Evolutionary conservation across 2,113 vertebrate species (phyloP).

Genomic region (Dryoscopus gambensis): DNA sequence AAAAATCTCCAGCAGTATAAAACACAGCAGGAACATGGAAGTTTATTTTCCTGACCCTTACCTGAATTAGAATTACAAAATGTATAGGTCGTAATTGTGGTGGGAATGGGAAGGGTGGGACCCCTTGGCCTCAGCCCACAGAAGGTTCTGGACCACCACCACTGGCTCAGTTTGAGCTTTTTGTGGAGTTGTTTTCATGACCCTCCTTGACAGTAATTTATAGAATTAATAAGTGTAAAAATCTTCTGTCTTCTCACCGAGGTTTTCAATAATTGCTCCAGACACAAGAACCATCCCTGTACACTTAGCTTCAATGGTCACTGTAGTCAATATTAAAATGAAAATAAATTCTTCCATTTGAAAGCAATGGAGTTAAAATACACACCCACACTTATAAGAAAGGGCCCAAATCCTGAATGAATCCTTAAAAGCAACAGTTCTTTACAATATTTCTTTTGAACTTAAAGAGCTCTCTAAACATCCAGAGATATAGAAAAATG

Average conservation of each 20-base stretch:
- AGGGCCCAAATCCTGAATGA: background rate
- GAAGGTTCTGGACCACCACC: background rate
- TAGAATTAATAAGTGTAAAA: background rate
- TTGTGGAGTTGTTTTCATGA: background rate
- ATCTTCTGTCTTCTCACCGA: background rate
- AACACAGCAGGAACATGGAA: background rate
- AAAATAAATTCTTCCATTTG: background rate
- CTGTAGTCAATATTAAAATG: background rate
- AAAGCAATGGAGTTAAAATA: background rate
- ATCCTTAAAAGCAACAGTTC: background rate
- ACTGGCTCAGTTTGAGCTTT: background rate
- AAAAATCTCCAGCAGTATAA: background rate
- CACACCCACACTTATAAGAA: background rate
- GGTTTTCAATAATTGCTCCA: background rate
- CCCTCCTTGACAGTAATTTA: background rate
- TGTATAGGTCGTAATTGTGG: background rate
- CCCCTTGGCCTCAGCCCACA: background rate
- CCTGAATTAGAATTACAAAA: background rate
- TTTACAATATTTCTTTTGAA: background rate
- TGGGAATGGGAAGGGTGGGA: background rate
- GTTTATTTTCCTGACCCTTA: background rate
- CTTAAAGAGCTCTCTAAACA: background rate
- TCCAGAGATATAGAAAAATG: background rate
- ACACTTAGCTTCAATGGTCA: background rate
- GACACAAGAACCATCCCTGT: background rate